A percentile compares a stretch with the other conserved stretches of the same genome.
These are phyloP conservation scores for Syrista parreyssii DNA, from an alignment of 2,888 invertebrate genomes.

Conservation along the genomic window DNA sequence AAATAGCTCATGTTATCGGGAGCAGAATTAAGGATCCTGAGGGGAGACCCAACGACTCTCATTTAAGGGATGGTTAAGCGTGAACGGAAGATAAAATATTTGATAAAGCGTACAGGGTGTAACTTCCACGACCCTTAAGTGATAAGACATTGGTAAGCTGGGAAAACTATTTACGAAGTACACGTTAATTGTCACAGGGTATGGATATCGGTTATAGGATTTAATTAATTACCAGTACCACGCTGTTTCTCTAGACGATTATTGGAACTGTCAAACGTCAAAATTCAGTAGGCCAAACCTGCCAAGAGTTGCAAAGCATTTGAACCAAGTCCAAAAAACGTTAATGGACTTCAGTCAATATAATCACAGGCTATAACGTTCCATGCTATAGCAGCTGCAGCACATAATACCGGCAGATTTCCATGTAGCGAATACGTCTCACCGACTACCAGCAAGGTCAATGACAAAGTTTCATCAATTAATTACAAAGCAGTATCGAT, in stretches of 20 bases:
- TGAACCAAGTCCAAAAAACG: not conserved
- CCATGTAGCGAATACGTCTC: not conserved
- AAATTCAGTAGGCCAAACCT: not conserved
- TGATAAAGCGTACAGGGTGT: not conserved
- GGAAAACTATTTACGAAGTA: not conserved
- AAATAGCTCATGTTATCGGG: not conserved
- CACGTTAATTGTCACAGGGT: not conserved
- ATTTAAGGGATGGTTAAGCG: not conserved
- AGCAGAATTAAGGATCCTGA: not conserved
- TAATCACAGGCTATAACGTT: not conserved
- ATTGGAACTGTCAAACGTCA: not conserved
- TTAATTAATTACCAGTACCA: not conserved
- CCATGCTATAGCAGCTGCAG: not conserved
- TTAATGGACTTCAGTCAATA: not conserved
- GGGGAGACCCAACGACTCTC: not conserved
- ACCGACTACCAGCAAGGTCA: not conserved
- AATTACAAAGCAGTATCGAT: not conserved
- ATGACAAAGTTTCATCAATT: not conserved
- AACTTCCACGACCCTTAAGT: not conserved
- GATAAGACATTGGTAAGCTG: not conserved
- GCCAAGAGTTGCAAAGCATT: not conserved
- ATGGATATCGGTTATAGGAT: not conserved
- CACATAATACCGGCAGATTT: not conserved
- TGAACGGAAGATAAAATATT: not conserved
- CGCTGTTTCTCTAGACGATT: not conserved